A percentile compares a stretch with the other conserved stretches of the same genome.
Conservation (phyloP, 2,113 vertebrate species). For the Amphiprion ocellaris region DNA sequence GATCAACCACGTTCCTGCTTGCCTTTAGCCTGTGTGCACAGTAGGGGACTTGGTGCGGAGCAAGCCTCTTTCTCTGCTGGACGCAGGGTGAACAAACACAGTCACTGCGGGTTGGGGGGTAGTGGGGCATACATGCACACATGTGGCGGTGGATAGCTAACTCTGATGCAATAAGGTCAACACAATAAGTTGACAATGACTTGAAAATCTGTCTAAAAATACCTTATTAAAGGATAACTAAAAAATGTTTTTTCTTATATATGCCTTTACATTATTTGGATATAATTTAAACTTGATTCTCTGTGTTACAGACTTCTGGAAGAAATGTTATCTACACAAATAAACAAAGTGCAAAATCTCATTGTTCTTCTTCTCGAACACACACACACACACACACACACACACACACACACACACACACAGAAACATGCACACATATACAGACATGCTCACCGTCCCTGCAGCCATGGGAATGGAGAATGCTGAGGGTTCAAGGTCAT, state of each 20-base stretch:
- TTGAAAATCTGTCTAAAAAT: not conserved
- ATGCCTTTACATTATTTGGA: not conserved
- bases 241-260: not conserved
- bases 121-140: not conserved
- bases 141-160: slow-evolving; percentile 5
- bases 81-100: slow-evolving; percentile 57
- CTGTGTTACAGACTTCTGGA: slow-evolving; percentile 17
- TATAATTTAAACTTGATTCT: slow-evolving; percentile 9
- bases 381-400: slow-evolving; percentile 38
- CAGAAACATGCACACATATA: slow-evolving; percentile 48
- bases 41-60: slow-evolving; percentile 53
- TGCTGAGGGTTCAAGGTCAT: slow-evolving; percentile 81
- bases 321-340: slow-evolving; percentile 23
- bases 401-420: slow-evolving; percentile 38
- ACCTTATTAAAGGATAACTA: not conserved
- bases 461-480: slow-evolving; percentile 80
- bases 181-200: not conserved
- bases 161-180: slow-evolving; percentile 7
- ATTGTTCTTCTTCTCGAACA: slow-evolving; percentile 57
- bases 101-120: slow-evolving; percentile 12
- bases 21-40: slow-evolving; percentile 65
- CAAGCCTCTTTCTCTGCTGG: slow-evolving; percentile 56
- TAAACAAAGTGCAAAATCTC: slow-evolving; percentile 52
- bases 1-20: slow-evolving; percentile 47
- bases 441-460: slow-evolving; percentile 68